Percentiles rank a stretch among this genome's conserved stretches.
phyloP scores from a whole-genome alignment of 2,888 invertebrate genomes.

The Acleris laterana region DNA sequence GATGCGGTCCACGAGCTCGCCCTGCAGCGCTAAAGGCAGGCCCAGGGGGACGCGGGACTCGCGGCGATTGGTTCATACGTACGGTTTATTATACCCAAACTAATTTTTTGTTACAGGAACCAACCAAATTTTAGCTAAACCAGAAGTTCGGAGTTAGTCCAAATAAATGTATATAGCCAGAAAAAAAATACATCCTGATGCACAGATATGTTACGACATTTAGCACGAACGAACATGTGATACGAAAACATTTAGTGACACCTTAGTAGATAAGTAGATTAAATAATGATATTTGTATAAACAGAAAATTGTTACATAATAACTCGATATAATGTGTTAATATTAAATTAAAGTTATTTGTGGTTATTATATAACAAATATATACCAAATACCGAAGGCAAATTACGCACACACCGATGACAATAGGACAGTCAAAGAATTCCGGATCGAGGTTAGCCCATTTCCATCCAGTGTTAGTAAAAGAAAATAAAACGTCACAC shows the following conservation, averaged over 20 bases:
- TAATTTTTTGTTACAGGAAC: constrained; percentile 60
- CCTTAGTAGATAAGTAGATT: constrained; percentile 40
- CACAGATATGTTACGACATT: constrained; percentile 44
- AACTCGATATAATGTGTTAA: constrained; percentile 48
- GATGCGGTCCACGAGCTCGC: constrained; percentile 96
- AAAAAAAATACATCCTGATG: constrained; percentile 39
- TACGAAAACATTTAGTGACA: constrained; percentile 57
- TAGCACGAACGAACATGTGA: constrained; percentile 49
- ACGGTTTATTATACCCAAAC: constrained; percentile 62
- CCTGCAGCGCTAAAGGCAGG: constrained; percentile 86
- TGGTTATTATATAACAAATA: constrained; percentile 68
- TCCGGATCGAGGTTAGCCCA: constrained; percentile 66
- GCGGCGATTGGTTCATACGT: constrained; percentile 81
- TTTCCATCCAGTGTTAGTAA: constrained; percentile 72
- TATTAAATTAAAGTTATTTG: constrained; percentile 33
- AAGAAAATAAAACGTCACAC: constrained; percentile 65
- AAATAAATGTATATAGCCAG: constrained; percentile 26
- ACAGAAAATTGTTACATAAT: constrained; percentile 65
- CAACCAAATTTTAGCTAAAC: constrained; percentile 62
- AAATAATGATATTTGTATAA: constrained; percentile 28
- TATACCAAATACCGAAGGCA: constrained; percentile 75
- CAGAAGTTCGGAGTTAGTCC: constrained; percentile 59
- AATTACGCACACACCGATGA: constrained; percentile 82
- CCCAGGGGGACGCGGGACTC: constrained; percentile 55
- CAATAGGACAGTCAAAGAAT: constrained; percentile 59